Conservation (phyloP, 92 coral and sea anemone species). For the Montipora capitata region DNA sequence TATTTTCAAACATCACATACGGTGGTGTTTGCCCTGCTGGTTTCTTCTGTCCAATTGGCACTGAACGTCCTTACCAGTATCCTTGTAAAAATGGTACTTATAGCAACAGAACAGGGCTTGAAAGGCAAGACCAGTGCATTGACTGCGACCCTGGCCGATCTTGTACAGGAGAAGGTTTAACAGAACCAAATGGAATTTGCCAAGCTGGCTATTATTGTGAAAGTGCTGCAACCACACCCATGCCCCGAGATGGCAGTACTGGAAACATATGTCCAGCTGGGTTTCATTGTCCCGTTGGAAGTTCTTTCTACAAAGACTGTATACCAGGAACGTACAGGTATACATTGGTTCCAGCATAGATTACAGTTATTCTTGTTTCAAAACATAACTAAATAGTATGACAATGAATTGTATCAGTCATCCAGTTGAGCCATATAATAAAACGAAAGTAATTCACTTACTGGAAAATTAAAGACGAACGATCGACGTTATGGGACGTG, state of each 20-base stretch:
- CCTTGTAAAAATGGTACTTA: slow-evolving; percentile 97
- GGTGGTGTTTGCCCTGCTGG: slow-evolving; percentile 98
- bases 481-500: too few species aligned
- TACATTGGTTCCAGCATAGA: not conserved
- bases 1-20: slow-evolving; percentile 73
- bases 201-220: slow-evolving; percentile 91
- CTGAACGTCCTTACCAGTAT: slow-evolving; percentile 68
- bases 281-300: slow-evolving; percentile 87
- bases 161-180: slow-evolving; percentile 91
- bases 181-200: slow-evolving; percentile 87
- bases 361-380: too few species aligned
- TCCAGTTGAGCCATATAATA: too few species aligned
- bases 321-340: slow-evolving; percentile 92
- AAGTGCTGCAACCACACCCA: slow-evolving; percentile 75
- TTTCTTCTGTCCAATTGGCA: slow-evolving; percentile 86
- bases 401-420: too few species aligned
- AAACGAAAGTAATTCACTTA: too few species aligned
- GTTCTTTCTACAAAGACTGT: slow-evolving; percentile 66
- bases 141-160: slow-evolving; percentile 91
- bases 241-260: slow-evolving; percentile 90
- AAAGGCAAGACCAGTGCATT: slow-evolving; percentile 68
- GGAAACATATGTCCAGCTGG: slow-evolving; percentile 95
- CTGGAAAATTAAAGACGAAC: too few species aligned
- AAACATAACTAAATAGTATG: not conserved
- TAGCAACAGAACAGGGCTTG: slow-evolving; percentile 81